Base-by-base conservation (phyloP, 2,113 vertebrate species). In the Pseudopipra pipra region DNA sequence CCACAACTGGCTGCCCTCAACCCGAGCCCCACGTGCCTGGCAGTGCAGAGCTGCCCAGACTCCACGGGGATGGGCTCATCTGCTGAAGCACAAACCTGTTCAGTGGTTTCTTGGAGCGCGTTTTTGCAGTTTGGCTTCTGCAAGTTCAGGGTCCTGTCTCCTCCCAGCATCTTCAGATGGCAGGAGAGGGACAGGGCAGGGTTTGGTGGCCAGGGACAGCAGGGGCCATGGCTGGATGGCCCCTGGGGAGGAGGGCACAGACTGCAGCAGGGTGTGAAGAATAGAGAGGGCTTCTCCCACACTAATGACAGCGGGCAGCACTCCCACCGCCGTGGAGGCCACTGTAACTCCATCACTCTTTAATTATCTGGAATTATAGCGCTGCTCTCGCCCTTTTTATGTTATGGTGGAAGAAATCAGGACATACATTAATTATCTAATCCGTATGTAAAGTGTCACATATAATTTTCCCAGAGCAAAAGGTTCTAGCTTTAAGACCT, bases 351-450 rank as follows among this genome's bases (percentile, higher is more conserved):
- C 2, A 88, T 93, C 2, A 3, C 91, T 97, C 97, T 96, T 97
- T 98, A 98, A 98, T 98, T 97, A 98, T 97, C 95, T 96, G 97
- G 96, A 98, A 97, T 97, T 96, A 97, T 93, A 95, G 95, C 6
- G 0, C 95, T 44, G 30, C 88, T 97, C 91, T 95, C 79, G n/a
- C 96, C 91, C 95, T 92, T 96, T 96, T 89, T 91, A 90, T 83
- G 96, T 96, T 79, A 95, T 9, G 27, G 96, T 84, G 95, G 88
- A 93, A 96, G 97, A 96, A 97, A 94, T 96, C 92, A 39, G 97
- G 93, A 96, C 96, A 86, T 96, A 96, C 89, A 47, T 97, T 98
- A 97, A 98, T 98, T 97, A 98, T 96, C 97, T 85, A 95, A 97
- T 97, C 97, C 98, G 25, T 97, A 97, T 97, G 97, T 93, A 96